Evolutionary conservation across 2,888 invertebrate genomes (phyloP), one percentile per base, ranked within the genome.

Genomic region (Dione juno): DNA sequence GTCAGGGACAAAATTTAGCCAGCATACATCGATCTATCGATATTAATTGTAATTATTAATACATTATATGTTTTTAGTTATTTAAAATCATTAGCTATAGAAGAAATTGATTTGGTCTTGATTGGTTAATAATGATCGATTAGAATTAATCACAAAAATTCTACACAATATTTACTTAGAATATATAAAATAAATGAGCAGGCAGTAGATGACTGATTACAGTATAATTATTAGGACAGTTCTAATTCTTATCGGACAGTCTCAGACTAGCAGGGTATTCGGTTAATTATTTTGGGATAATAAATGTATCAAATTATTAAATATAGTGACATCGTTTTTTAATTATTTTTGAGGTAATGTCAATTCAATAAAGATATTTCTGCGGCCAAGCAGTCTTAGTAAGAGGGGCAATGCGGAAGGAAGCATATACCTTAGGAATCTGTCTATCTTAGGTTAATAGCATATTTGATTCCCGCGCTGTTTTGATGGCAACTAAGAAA

Each of bases 131-230:
- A 54, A 35, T 54, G 35, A 16, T 37, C 54, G 16, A 57, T 57
- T 57, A 57, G 16, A 37, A 10, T 37, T 35, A 37, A 16, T 57
- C 54, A 57, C 37, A 16, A n/a, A 8, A 57, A 37, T 10, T 37
- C 9, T 16, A 37, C 37, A 11, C 11, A 57, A 10, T 16, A 50
- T 0, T n/a, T n/a, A n/a, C n/a, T n/a, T n/a, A n/a, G n/a, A n/a
- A 54, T 35, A 54, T 28, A 54, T n/a, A 57, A 5, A 57, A 10
- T 16, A 57, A 19, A 1, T 37, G 37, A 9, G 35, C 53, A 54
- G 53, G n/a, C 53, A 9, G 28, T 53, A 14, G 28, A 54, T 35
- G 37, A 54, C 54, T 35, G 37, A 54, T 54, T 54, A 54, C 35
- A 54, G 1, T 37, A 11, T 37, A 37, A 14, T 28, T 7, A 28